A percentile compares a stretch with the other conserved stretches of the same genome.
Evolutionary conservation across 2,113 vertebrate species (phyloP).

Genomic region (Platysteira castanea): DNA sequence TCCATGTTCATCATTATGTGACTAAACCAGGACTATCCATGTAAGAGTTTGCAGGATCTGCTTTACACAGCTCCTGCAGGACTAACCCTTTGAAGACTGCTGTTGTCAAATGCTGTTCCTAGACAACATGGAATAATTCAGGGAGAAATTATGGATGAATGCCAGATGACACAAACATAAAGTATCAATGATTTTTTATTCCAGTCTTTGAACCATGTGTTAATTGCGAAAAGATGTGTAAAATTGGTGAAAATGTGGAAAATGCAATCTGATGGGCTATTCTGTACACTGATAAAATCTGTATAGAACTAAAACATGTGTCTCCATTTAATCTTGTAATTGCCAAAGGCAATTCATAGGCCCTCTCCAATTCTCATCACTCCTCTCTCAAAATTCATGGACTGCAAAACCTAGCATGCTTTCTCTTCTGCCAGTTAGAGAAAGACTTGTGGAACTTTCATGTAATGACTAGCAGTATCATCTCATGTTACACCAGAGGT

Average conservation of each 20-base stretch:
- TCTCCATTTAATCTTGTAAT: slow-evolving; percentile 11
- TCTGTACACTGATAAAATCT: background rate
- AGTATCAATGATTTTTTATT: background rate
- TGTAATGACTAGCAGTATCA: background rate
- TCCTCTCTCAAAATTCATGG: background rate
- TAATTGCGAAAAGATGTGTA: slow-evolving; percentile 48
- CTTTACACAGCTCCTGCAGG: background rate
- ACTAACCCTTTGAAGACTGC: background rate
- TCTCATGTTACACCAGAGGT: background rate
- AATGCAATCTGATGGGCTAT: background rate
- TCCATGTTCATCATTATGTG: background rate
- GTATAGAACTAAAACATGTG: background rate
- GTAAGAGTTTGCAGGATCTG: background rate
- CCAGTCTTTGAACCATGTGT: background rate
- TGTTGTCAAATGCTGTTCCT: slow-evolving; percentile 1
- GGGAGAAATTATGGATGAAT: background rate
- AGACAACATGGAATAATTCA: background rate
- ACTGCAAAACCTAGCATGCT: background rate
- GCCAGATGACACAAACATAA: background rate
- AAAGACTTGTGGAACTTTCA: background rate
- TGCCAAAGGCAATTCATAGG: background rate
- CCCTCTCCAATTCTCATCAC: background rate
- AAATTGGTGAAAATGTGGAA: slow-evolving; percentile 17
- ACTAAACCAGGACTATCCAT: background rate
- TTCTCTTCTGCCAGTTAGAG: background rate